phyloP scores from a whole-genome alignment of 2,888 invertebrate species.

The Drosophila aldrichi region DNA sequence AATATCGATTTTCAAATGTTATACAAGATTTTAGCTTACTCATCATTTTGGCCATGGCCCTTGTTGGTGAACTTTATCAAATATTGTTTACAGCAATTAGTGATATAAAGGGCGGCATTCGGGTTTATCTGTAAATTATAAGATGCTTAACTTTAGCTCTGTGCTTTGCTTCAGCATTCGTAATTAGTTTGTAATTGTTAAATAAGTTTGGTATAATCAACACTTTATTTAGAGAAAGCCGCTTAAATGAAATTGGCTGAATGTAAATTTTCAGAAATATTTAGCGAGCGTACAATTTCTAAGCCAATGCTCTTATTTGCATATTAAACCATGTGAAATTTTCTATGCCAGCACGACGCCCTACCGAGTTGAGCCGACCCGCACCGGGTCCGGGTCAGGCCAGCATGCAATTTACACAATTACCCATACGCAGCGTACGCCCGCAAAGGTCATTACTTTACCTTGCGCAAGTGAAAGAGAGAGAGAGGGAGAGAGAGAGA shows the following conservation, averaged over 20 bases:
- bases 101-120: background rate
- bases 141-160: background rate
- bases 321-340: conserved; percentile 42
- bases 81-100: background rate
- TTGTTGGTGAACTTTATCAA: background rate
- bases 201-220: conserved; percentile 26
- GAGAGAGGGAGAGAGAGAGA: background rate
- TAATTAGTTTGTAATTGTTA: conserved; percentile 35
- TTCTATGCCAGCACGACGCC: conserved; percentile 23
- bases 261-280: conserved; percentile 38
- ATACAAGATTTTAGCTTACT: background rate
- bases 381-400: background rate
- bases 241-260: conserved; percentile 26
- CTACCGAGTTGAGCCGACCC: conserved; percentile 1
- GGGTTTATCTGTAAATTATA: conserved; percentile 4
- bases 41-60: background rate
- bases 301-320: conserved; percentile 40
- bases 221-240: conserved; percentile 11
- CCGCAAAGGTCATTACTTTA: conserved; percentile 70
- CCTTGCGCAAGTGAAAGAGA: conserved; percentile 29
- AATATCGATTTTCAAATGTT: too few relatives aligned
- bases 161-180: background rate
- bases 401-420: conserved; percentile 60
- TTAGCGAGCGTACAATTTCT: conserved; percentile 38
- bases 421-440: conserved; percentile 70